Base-by-base conservation (phyloP, 2,797 vertebrate species). In the Pseudochaenichthys georgianus region DNA sequence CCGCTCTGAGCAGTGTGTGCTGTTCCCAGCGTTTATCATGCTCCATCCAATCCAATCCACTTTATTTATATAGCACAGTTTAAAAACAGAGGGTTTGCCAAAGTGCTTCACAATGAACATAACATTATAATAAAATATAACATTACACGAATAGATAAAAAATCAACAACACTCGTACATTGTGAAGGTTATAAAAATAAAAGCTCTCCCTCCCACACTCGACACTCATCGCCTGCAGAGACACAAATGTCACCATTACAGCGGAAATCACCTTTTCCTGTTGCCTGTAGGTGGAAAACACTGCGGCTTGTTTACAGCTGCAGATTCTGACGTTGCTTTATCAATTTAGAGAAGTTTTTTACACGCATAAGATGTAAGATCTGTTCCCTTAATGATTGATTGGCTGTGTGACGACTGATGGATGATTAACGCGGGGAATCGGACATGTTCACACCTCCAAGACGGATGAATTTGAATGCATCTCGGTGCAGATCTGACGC, bases 401-500 rank as follows among this genome's bases (percentile, higher is more conserved):
- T 17, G 55, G 34, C 16, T 57, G 59, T 58, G 23, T 2, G 6
- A 28, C 47, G 73, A 71, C 31, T 58, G 65, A 61, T 47, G 65
- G 50, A 5, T 80, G 59, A 58, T 70, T 51, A 31, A 16, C 1
- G 45, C 51, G 52, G 6, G 10, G 17, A 55, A 21, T 42, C 2
- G 13, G 57, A 51, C 48, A 19, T 34, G 13, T 74, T 82, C 47
- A 59, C 77, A 67, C 66, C 45, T 81, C 47, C 19, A 16, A 60
- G 50, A 61, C 3, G 23, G 43, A 81, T 70, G 50, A 73, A 70
- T 83, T 34, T 71, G 8, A 78, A 75, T 63, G 71, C 13, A 43
- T 23, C 45, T 64, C 46, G 0, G 47, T 42, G 28, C 45, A 55
- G 69, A 70, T 78, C 47, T 41, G 21, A 64, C 77, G 43, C 60